phyloP scores from a whole-genome alignment of 64 coral and sea anemone genomes.

The Stichodactyla mertensii region DNA sequence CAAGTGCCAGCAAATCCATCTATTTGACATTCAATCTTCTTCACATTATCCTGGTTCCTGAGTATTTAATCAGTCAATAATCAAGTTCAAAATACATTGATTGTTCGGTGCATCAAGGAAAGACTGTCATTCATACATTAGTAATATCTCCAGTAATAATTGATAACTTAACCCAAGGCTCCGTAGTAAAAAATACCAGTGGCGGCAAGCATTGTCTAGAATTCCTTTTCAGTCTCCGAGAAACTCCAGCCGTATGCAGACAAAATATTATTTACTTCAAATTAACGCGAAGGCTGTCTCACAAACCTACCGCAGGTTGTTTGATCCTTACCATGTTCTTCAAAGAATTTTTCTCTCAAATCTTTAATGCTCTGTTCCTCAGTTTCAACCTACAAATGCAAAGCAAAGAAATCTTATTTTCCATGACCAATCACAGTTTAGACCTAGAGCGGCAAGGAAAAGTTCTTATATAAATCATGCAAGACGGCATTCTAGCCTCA shows the following conservation, averaged over 20 bases:
- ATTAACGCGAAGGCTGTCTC: neutral
- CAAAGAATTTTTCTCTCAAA: neutral
- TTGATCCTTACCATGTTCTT: neutral
- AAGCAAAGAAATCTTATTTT: neutral
- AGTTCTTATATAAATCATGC: neutral
- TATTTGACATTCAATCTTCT: too few species aligned
- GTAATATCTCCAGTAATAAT: neutral
- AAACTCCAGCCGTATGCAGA: neutral
- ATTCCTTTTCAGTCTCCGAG: neutral
- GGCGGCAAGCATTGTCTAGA: neutral
- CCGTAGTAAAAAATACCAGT: neutral
- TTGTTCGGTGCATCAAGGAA: neutral
- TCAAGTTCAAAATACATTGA: neutral
- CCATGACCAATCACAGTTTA: neutral
- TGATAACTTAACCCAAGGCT: neutral
- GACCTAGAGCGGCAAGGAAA: neutral
- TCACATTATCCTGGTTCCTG: too few species aligned
- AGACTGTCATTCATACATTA: neutral
- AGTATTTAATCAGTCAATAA: neutral
- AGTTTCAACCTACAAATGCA: neutral
- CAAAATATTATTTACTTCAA: neutral
- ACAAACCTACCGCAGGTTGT: neutral
- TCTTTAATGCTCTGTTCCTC: conserved; percentile 1
- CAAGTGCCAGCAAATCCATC: too few species aligned
- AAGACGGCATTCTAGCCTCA: neutral